Evolutionary conservation across 2,113 vertebrate genomes (phyloP).

Genomic region (Tragulus kanchil): DNA sequence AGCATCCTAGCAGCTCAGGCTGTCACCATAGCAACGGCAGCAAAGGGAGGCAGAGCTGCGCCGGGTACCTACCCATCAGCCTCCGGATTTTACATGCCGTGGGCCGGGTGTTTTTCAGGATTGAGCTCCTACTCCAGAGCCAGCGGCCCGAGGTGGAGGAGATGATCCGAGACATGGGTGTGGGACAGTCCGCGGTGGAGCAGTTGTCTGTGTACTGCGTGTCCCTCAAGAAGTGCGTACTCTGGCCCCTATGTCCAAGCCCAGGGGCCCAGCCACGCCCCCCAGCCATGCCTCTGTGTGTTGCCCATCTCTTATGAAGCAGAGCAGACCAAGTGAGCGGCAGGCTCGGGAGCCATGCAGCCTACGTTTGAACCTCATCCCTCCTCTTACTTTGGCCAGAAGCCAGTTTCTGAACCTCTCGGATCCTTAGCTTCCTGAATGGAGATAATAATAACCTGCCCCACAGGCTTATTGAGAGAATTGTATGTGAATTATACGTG

Average conservation of each 20-base stretch:
- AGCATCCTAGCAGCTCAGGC: constrained; percentile 74
- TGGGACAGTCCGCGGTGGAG: constrained; percentile 94
- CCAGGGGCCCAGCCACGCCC: not conserved
- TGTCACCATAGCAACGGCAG: constrained; percentile 79
- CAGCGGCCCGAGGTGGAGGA: constrained; percentile 95
- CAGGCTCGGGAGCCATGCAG: not conserved
- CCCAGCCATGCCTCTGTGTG: not conserved
- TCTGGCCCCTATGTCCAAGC: not conserved
- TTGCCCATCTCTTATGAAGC: not conserved
- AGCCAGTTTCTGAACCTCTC: constrained; percentile 15
- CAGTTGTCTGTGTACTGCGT: constrained; percentile 97
- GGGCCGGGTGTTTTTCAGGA: constrained; percentile 86
- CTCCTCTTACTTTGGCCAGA: not conserved
- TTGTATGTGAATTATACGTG: not conserved
- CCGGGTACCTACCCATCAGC: constrained; percentile 68
- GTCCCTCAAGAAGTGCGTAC: constrained; percentile 96
- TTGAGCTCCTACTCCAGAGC: constrained; percentile 94
- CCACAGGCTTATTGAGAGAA: not conserved
- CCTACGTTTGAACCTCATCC: not conserved
- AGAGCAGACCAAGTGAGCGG: not conserved
- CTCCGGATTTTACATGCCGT: constrained; percentile 74
- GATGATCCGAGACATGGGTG: constrained; percentile 97
- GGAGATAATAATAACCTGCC: not conserved
- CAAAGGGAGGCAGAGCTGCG: constrained; percentile 68
- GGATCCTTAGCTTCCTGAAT: not conserved